Conservation (phyloP, 2,888 invertebrate species). For the Clanis bilineata region DNA sequence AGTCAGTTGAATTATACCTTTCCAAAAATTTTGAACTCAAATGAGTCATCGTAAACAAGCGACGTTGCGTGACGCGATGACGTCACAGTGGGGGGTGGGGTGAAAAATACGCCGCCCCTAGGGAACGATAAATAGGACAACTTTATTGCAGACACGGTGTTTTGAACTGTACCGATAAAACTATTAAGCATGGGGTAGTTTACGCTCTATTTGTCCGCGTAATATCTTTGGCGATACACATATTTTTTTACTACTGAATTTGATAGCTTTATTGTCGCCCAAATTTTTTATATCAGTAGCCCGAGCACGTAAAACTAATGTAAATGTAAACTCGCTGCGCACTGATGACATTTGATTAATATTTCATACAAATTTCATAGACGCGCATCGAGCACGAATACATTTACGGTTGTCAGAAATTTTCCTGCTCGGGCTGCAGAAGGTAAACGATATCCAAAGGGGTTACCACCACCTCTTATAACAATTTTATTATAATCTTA, state of each 20-base stretch:
- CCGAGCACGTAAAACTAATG: too few relatives aligned
- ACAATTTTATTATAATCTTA: too few relatives aligned
- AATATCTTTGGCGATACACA: neutral
- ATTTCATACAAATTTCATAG: too few relatives aligned
- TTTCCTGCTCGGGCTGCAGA: too few relatives aligned
- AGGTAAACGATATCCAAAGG: too few relatives aligned
- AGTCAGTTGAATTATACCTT: too few relatives aligned
- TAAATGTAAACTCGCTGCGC: too few relatives aligned
- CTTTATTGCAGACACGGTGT: constrained; percentile 34
- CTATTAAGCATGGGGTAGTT: constrained; percentile 16
- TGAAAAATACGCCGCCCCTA: constrained; percentile 26
- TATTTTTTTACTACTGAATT: neutral
- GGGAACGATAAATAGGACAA: constrained; percentile 47
- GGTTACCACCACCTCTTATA: too few relatives aligned
- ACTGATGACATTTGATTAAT: too few relatives aligned
- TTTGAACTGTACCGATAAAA: constrained; percentile 29
- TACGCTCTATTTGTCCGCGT: constrained; percentile 1
- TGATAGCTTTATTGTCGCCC: neutral
- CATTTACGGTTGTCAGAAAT: too few relatives aligned
- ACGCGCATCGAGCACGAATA: too few relatives aligned
- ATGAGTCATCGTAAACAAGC: constrained; percentile 21
- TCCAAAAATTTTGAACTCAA: neutral
- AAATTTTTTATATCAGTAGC: too few relatives aligned
- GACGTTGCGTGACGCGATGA: constrained; percentile 37
- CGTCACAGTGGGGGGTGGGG: constrained; percentile 36